Base-by-base conservation (phyloP, 2,797 vertebrate genomes). In the Melanogrammus aeglefinus region DNA sequence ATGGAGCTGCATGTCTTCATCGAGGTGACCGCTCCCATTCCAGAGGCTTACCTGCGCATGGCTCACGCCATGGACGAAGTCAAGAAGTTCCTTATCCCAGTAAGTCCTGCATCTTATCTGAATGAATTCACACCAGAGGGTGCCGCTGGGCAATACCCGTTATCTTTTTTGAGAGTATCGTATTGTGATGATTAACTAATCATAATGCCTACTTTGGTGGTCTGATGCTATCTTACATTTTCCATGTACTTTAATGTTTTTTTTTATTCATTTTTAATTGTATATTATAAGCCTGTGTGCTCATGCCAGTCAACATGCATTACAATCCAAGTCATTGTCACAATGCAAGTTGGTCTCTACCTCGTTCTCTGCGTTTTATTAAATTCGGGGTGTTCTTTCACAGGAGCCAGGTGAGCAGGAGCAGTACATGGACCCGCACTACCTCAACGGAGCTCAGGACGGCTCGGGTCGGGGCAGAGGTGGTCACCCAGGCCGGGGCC, bases 31-130 rank as follows among this genome's bases (percentile, higher is more conserved):
- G 97, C 97, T 4, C 96, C 97, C 3, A 96, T 98, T 0, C 97
- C 97, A 10, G 98, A 99, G 77, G 96, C 96, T 0, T 99, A 99
- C 36, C 88, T 96, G 81, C 96, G 97, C 24, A 99, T 99, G 97
- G 97, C 97, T 76, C 97, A 98, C 10, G 97, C 97, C 47, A 98
- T 99, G 97, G 97, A 99, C 13, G 97, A 99, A 85, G 96, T 99
- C 83, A 99, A 99, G 92, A 99, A 99, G 84, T 99, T 99, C 89
- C 95, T 99, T 0, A 96, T 98, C 76, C 98, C 98, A 0, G 98
- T 99, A 94, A 1, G 96, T 93, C 0, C 0, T 5, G 6, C 0
- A 41, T 0, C 47, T 7, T 0, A 18, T 6, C 6, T 31, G 7
- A 7, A 6, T 21, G 47, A 57, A 51, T 1, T 21, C 51, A 63